These are phyloP conservation scores for Enteromius unitaeniatus DNA, from an alignment of 2,797 vertebrate species.

Conservation along the genomic window DNA sequence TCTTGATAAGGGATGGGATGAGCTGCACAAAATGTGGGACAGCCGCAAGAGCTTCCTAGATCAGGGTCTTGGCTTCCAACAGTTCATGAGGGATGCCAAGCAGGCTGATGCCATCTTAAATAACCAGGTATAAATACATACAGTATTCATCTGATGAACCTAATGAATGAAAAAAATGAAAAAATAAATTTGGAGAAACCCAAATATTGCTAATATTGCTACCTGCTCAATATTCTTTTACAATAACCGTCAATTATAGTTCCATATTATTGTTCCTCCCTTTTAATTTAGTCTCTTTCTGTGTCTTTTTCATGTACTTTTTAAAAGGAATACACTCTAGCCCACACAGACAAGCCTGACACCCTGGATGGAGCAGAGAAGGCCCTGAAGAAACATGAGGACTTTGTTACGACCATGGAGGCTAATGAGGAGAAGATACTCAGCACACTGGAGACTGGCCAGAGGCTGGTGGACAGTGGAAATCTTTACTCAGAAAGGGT, in stretches of 20 bases:
- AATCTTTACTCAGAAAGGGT: conserved; percentile 89
- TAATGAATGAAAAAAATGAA: background rate
- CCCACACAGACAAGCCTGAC: conserved; percentile 85
- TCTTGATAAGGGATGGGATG: conserved; percentile 87
- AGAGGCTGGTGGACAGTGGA: conserved; percentile 81
- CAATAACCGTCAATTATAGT: background rate
- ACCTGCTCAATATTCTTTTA: background rate
- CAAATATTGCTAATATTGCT: background rate
- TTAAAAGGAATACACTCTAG: conserved; percentile 90
- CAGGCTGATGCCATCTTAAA: conserved; percentile 90
- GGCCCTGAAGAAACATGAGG: conserved; percentile 90
- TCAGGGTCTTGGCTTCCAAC: conserved; percentile 90
- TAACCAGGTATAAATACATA: conserved; percentile 85
- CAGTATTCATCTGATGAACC: background rate
- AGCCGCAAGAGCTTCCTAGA: conserved; percentile 84
- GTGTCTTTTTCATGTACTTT: background rate
- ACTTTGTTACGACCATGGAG: conserved; percentile 86
- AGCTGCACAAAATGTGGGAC: conserved; percentile 90
- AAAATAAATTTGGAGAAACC: background rate
- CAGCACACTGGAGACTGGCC: conserved; percentile 78
- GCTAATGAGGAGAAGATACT: conserved; percentile 90
- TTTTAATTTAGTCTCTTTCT: background rate
- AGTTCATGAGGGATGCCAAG: conserved; percentile 91
- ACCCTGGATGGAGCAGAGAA: conserved; percentile 87
- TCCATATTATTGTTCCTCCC: background rate